Evolutionary conservation across 1,140 invertebrate species (phyloP).

Genomic region (Bombus waltoni): DNA sequence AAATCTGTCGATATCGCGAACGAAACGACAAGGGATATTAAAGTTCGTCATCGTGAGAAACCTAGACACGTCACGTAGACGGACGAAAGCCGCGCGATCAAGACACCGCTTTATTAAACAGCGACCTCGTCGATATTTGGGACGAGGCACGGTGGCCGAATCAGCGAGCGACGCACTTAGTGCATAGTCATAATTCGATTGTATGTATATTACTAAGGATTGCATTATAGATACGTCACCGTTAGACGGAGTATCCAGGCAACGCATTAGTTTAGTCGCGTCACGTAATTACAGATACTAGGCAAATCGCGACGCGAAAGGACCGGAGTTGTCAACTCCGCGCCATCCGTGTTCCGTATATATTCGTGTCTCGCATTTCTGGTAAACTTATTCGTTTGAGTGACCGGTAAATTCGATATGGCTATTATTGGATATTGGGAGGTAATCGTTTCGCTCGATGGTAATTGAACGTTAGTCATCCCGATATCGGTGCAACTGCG

Average conservation of each 20-base stretch:
- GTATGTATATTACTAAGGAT: constrained; percentile 17
- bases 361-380: too few relatives aligned
- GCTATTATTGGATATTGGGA: neutral
- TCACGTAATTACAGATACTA: constrained; percentile 27
- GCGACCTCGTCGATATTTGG: neutral
- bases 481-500: neutral
- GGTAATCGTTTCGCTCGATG: neutral
- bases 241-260: neutral
- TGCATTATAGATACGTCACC: constrained; percentile 25
- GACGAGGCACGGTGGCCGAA: neutral
- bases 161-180: neutral
- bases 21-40: too few relatives aligned
- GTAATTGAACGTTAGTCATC: neutral
- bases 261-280: constrained; percentile 5
- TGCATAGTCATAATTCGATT: constrained; percentile 20
- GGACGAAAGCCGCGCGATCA: neutral
- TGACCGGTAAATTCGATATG: too few relatives aligned
- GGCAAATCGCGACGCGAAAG: neutral
- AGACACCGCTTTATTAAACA: neutral
- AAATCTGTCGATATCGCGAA: too few relatives aligned
- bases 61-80: too few relatives aligned
- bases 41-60: too few relatives aligned
- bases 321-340: neutral
- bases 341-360: too few relatives aligned
- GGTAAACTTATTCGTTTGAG: neutral